Evolutionary conservation across 1,140 invertebrate genomes (phyloP), one percentile per base, ranked within the genome.

Genomic region (Drosophila watanabei): DNA sequence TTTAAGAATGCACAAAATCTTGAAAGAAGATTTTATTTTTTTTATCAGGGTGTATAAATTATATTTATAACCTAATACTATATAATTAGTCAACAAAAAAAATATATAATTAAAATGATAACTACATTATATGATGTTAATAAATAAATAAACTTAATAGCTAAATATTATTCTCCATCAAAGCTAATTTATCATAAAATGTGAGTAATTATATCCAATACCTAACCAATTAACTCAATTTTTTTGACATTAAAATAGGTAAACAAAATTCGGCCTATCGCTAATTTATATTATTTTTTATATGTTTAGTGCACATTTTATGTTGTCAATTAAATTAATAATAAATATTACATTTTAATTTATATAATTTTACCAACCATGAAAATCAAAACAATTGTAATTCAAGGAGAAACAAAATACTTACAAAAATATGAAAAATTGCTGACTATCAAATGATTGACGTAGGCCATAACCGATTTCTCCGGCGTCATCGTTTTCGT

Each of bases 371-470:
- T n/a, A 51, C 16, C 48, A 11, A 32, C 0, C n/a, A 30, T 16
- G 1, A 16, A 48, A 20, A 10, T 8, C 5, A 16, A 20, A 1
- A 4, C 2, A 10, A 24, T 62, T 10, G 8, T 3, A 56, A 20
- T 24, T 35, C 20, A 20, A 13, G 10, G 28, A 32, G 4, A n/a
- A 69, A 39, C 18, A 41, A 8, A 56, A 65, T 90, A 92, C 91
- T 92, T 88, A 92, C 91, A 88, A 64, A 92, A 92, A 82, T 92
- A 92, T 91, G 91, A 90, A 82, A 92, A 92, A 72, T 92, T 92
- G 82, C 91, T 92, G 85, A 92, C 83, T 64, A 92, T 91, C 56
- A 92, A 84, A 60, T 92, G 91, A 88, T 92, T 92, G 59, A 91
- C 62, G 73, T 92, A 92, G 59, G 91, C 91, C 82, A 92, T 77